Base-by-base conservation (phyloP, 1,140 invertebrate genomes). In the Coelopa frigida region DNA sequence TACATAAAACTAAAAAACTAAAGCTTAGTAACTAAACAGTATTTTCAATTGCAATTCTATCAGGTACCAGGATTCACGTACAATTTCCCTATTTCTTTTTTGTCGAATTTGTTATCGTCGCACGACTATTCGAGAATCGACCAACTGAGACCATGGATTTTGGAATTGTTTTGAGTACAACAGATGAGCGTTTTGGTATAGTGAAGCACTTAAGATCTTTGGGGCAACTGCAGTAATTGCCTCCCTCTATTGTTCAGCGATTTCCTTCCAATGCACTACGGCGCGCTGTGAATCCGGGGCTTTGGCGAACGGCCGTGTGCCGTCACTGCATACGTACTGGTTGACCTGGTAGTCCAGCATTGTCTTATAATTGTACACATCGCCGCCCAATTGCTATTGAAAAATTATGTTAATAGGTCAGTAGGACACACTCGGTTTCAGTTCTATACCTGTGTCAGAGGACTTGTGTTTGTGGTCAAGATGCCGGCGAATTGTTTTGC, bases 401-500 rank as follows among this genome's bases (percentile, higher is more conserved):
- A 18, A 11, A 36, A 14, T 8, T 17, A 1, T 11, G 7, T 20
- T 23, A 20, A 3, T 23, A 26, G 36, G 8, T 14, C 31, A 11
- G 8, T 29, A 7, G 27, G 27, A 29, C 7, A 29, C n/a, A n/a
- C 27, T n/a, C 27, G 27, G n/a, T 11, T 31, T 21, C 14, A 21
- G 29, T 3, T 5, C n/a, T n/a, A n/a, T 14, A 52, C 51, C 47
- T 85, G 82, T 20, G 89, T 92, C 12, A 91, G 70, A 0, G 85
- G 84, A 63, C 81, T 90, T 5, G 88, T 89, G 59, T 91, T 91
- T 2, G 85, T 89, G 1, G 88, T 90, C 47, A 91, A 83, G 17
- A 91, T 81, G 2, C 86, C 87, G 3, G 62, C 63, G 58, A 85
- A 91, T 8, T 77, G 66, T 49, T 78, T 76, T 6, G 72, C 67